Evolutionary conservation across 2,113 vertebrate genomes (phyloP), one percentile per base, ranked within the genome.

Genomic region (Conger conger): DNA sequence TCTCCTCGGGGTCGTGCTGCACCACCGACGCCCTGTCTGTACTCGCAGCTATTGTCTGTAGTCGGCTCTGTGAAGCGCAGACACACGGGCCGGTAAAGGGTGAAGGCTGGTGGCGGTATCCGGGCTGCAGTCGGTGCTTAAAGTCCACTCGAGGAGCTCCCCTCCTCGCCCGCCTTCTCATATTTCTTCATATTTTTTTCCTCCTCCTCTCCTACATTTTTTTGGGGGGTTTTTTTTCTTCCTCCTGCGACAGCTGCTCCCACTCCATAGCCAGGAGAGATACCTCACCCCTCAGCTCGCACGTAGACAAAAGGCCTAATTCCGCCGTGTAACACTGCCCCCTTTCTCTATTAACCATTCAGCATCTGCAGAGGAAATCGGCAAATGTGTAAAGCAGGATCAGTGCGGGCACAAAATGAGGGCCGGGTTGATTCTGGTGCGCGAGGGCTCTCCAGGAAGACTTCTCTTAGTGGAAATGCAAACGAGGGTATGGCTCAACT

Each of bases 231-330:
- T 76, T 81, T 81, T 60, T 84, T 30, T 54, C 37, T 76, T 77
- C 36, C 53, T 81, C 42, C 90, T 93, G 91, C 91, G 86, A 91
- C 93, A 94, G 92, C 92, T 93, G 93, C 91, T 92, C 83, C 45
- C 68, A 87, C 90, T 92, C 86, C 83, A 86, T 83, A 93, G 91
- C 91, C 88, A 92, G 90, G 89, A 92, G 89, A 91, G 92, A 89
- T 91, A 88, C 88, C 87, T 90, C 91, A 87, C 92, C 91, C 91
- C 88, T 88, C 89, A 86, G 76, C 90, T 88, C 88, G 80, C 85
- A 86, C 91, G 88, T 82, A 95, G 89, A 95, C 94, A 95, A 95
- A 94, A 94, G 94, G 94, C 94, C 94, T 90, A 92, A 88, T 92
- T 93, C 88, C 90, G 89, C 91, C 91, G 92, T 93, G 92, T 91